Evolutionary conservation across 2,888 invertebrate genomes (phyloP), one percentile per base, ranked within the genome.

Genomic region (Geophilus truncorum): DNA sequence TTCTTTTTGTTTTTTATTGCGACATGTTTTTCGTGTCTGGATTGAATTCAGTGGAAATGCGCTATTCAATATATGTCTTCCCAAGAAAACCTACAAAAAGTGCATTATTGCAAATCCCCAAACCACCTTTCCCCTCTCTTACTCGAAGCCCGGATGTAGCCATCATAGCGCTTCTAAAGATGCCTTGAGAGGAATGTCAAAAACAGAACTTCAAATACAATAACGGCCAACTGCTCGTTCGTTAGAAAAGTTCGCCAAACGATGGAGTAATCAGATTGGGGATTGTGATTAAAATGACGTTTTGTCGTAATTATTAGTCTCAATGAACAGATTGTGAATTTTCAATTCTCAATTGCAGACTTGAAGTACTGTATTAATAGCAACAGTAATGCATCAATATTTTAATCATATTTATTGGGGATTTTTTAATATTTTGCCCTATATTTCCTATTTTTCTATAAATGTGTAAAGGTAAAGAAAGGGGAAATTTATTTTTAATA

Each of bases 151-250:
- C 62, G 62, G 62, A 62, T 62, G 62, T 23, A 62, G 25, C 62
- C 62, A 62, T 62, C 62, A 62, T 62, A 62, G 62, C 23, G 62
- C 62, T 62, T 23, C 62, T 45, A 45, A 25, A 9, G 25, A 25
- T 62, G 62, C 62, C 62, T 62, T 62, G 62, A 62, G 62, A 62
- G 62, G 25, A 45, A 62, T 62, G 62, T 62, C 62, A 62, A 62
- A 62, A 62, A 62, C 62, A 62, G 25, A n/a, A 62, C 25, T 62
- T 23, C 25, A 62, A 62, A 62, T 62, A 62, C 28, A 62, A 62
- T 62, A 45, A 45, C 45, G 18, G 18, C 45, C 45, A 45, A 45
- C 45, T 45, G 45, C 45, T 45, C 5, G 45, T 18, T 45, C 5
- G 45, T 45, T 45, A n/a, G 1, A 12, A 45, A 45, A 45, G 45